These are phyloP conservation scores for Adela reaumurella DNA, from an alignment of 2,888 invertebrate species.

Conservation along the genomic window DNA sequence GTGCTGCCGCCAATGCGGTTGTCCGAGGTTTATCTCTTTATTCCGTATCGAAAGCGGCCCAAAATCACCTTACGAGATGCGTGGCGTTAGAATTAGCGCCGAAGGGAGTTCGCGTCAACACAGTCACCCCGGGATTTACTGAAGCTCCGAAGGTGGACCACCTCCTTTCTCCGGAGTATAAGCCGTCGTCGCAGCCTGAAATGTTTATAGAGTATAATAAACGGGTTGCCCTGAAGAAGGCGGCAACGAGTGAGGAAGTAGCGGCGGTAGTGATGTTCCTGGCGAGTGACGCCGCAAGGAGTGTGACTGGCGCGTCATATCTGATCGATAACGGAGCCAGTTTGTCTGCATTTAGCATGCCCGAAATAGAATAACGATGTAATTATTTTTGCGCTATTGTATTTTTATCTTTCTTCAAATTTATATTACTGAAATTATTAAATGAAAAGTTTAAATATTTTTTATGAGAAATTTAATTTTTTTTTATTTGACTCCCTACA, in stretches of 20 bases:
- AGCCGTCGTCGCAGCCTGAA: conserved; percentile 61
- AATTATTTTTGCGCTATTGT: too few relatives aligned
- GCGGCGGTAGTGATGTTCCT: conserved; percentile 79
- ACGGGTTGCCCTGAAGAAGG: conserved; percentile 74
- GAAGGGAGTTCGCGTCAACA: conserved; percentile 63
- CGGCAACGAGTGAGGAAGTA: conserved; percentile 70
- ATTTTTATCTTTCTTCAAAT: too few relatives aligned
- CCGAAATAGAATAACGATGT: too few relatives aligned
- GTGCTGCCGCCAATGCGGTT: conserved; percentile 35
- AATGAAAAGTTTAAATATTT: too few relatives aligned
- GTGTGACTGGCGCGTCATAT: conserved; percentile 65
- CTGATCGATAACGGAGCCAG: too few relatives aligned
- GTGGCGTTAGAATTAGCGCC: conserved; percentile 63
- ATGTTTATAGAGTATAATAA: background rate
- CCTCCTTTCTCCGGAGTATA: conserved; percentile 66
- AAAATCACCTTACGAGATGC: conserved; percentile 71
- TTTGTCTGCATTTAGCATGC: too few relatives aligned
- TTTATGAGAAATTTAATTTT: too few relatives aligned
- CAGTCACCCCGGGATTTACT: conserved; percentile 71
- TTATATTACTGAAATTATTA: too few relatives aligned
- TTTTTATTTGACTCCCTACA: too few relatives aligned
- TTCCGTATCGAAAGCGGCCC: conserved; percentile 66
- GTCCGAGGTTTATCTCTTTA: conserved; percentile 53
- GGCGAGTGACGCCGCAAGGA: conserved; percentile 73
- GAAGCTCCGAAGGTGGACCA: conserved; percentile 35